These are phyloP conservation scores for Polypterus bichir DNA, from an alignment of 2,113 vertebrate genomes.

Conservation along the genomic window DNA sequence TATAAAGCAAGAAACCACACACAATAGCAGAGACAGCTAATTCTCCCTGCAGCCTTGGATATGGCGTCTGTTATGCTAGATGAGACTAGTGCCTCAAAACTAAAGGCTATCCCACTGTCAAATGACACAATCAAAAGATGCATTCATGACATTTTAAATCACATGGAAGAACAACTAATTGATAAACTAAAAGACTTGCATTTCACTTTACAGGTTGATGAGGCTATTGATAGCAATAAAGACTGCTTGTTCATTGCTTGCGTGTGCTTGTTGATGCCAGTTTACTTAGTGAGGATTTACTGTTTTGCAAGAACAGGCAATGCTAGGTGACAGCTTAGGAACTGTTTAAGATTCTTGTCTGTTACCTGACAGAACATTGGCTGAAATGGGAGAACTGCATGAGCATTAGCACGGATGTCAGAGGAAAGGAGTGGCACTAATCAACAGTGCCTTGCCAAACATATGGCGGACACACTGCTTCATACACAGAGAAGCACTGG, in stretches of 20 bases:
- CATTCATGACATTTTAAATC: not conserved
- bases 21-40: conserved; percentile 4
- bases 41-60: not conserved
- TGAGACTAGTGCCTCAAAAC: not conserved
- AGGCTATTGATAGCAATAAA: conserved; percentile 10
- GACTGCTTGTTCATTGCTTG: not conserved
- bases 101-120: conserved; percentile 6
- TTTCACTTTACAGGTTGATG: conserved; percentile 8
- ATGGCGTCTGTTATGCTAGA: not conserved
- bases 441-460: too few relatives aligned
- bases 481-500: too few relatives aligned
- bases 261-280: too few relatives aligned
- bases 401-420: too few relatives aligned
- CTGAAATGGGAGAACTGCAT: too few relatives aligned
- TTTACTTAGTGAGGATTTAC: too few relatives aligned
- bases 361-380: too few relatives aligned
- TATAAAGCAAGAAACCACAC: conserved; percentile 9
- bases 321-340: too few relatives aligned
- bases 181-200: not conserved
- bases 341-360: too few relatives aligned
- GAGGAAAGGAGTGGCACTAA: too few relatives aligned
- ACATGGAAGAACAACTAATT: conserved; percentile 4
- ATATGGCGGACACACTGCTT: too few relatives aligned
- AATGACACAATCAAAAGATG: conserved; percentile 4
- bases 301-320: too few relatives aligned